Base-by-base conservation (phyloP, 2,888 invertebrate genomes). In the Hipparchia sbordonii region DNA sequence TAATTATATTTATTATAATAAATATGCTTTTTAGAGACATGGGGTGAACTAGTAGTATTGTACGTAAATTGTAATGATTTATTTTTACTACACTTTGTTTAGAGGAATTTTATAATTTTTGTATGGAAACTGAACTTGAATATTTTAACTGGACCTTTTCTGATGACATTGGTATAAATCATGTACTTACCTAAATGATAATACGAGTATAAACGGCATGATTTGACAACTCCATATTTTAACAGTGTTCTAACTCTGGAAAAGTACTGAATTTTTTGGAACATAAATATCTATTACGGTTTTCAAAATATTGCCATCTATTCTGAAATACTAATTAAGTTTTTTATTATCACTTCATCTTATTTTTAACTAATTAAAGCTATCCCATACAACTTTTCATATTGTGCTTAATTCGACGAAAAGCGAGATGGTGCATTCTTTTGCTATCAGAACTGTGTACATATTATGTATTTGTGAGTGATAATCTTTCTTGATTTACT, bases 341-440 rank as follows among this genome's bases (percentile, higher is more conserved):
- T 81, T 77, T 77, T 74, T 68, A 62, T 63, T 73, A 75, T 73
- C 66, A 76, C 82, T 86, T 87, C 84, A 86, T 75, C 81, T 87
- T 85, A 87, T 77, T 78, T 84, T 88, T 79, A 80, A 85, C 92
- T 93, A 93, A 89, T 93, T 93, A 93, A 93, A 93, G 93, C 93
- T 93, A 92, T 93, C 92, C 93, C 93, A 92, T 92, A 91, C 89
- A 91, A 92, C 88, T 88, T 91, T 81, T 89, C 84, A 85, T 85
- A 85, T 89, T 83, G 91, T 92, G 92, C 90, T 88, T 82, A 84
- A 81, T 86, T 86, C 80, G 84, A 86, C 77, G 77, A 84, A 81
- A 89, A 89, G 88, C 88, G 80, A 83, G 82, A 66, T 72, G 70
- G 77, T 73, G 67, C 71, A 68, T 59, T 67, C 70, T 23, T 71